Percentiles rank a stretch among this genome's conserved stretches.
These are phyloP conservation scores for Melanchra persicariae DNA, from an alignment of 2,888 invertebrate species.

Conservation along the genomic window DNA sequence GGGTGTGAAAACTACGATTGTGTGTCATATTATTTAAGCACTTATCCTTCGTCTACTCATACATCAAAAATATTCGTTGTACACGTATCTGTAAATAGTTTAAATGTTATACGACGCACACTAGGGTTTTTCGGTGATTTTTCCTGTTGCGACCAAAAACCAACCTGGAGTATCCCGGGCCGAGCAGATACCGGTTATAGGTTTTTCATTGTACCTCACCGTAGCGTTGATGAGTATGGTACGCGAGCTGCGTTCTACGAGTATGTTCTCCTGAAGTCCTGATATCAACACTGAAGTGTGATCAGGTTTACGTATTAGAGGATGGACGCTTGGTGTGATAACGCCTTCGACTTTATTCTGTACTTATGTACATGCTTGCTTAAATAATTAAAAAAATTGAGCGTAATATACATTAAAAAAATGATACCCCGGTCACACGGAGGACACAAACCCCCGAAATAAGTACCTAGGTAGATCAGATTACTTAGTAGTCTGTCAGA, in stretches of 20 bases:
- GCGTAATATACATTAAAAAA: too few species aligned
- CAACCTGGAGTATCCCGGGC: background rate
- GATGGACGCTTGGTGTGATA: background rate
- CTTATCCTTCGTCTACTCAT: conserved; percentile 22
- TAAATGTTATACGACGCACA: background rate
- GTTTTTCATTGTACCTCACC: background rate
- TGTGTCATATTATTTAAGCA: conserved; percentile 31
- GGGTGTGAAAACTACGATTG: conserved; percentile 20
- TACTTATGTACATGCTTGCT: too few species aligned
- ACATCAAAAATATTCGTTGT: conserved; percentile 8
- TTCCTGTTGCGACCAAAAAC: background rate
- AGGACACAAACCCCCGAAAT: background rate
- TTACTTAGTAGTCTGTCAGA: background rate
- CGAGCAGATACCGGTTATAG: background rate
- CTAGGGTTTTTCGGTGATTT: background rate
- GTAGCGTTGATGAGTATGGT: background rate
- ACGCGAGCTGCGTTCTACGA: background rate
- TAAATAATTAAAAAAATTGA: too few species aligned
- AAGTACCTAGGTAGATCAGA: background rate
- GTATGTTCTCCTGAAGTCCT: background rate
- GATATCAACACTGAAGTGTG: background rate
- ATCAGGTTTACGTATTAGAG: background rate
- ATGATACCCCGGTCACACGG: background rate
- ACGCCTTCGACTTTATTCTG: background rate
- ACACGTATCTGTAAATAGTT: conserved; percentile 9